Conservation (phyloP, 2,797 vertebrate genomes). For the Hoplostethus atlanticus region DNA sequence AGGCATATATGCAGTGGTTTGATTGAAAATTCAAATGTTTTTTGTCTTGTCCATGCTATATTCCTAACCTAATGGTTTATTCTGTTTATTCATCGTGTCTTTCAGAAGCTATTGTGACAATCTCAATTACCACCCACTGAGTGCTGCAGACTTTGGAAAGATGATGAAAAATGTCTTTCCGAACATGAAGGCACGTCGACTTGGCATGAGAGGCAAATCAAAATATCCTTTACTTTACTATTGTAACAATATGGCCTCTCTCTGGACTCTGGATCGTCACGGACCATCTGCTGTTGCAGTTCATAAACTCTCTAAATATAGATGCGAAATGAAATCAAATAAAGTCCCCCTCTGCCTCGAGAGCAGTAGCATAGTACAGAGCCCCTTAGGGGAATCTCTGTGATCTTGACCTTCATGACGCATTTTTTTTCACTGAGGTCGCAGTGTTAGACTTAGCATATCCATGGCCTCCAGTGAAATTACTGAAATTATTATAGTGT, state of each 20-base stretch:
- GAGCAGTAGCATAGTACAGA: constrained; percentile 70
- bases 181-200: constrained; percentile 99
- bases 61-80: background rate
- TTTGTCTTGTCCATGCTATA: background rate
- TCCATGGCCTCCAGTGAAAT: constrained; percentile 16
- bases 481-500: constrained; percentile 18
- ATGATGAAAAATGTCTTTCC: constrained; percentile 99
- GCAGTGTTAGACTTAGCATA: constrained; percentile 17
- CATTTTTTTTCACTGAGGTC: constrained; percentile 28
- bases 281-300: constrained; percentile 85
- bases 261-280: constrained; percentile 70
- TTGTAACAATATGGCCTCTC: constrained; percentile 75
- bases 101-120: constrained; percentile 99
- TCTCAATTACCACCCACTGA: constrained; percentile 97
- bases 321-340: constrained; percentile 84
- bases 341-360: constrained; percentile 66
- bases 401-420: constrained; percentile 73
- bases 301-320: constrained; percentile 88
- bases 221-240: constrained; percentile 95
- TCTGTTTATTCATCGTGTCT: constrained; percentile 49
- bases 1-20: too few relatives aligned
- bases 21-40: background rate
- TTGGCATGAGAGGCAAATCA: constrained; percentile 99
- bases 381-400: constrained; percentile 59
- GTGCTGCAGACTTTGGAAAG: constrained; percentile 99